phyloP scores from a whole-genome alignment of 1,140 invertebrate species.

The Teleogryllus occipitalis region DNA sequence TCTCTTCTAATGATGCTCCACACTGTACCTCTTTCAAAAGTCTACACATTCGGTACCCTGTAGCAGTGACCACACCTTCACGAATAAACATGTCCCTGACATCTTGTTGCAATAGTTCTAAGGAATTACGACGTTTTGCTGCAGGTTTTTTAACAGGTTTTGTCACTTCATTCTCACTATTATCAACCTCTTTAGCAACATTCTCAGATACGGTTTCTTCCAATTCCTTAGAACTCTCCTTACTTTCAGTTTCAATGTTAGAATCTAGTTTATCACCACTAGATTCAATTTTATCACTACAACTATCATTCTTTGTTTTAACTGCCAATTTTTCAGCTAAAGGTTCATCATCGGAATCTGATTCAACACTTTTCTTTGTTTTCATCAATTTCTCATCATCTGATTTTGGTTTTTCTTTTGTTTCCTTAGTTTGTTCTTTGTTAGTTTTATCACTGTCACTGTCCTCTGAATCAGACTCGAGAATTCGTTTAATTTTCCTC shows the following conservation, averaged over 20 bases:
- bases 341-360: background rate
- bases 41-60: constrained; percentile 45
- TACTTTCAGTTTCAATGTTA: constrained; percentile 26
- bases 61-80: constrained; percentile 45
- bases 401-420: background rate
- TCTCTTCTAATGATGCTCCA: constrained; percentile 17
- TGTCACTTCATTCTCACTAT: constrained; percentile 15
- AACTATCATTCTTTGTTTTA: background rate
- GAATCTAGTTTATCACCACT: background rate
- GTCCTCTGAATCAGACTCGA: constrained; percentile 11
- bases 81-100: constrained; percentile 58
- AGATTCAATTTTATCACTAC: background rate
- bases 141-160: constrained; percentile 16
- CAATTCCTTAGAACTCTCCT: constrained; percentile 37
- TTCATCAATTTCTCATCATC: background rate
- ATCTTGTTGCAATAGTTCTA: constrained; percentile 54
- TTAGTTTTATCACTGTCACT: background rate
- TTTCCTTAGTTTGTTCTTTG: background rate
- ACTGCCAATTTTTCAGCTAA: background rate
- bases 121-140: constrained; percentile 37
- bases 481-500: constrained; percentile 30
- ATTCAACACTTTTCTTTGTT: background rate
- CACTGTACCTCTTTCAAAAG: constrained; percentile 27
- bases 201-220: constrained; percentile 34
- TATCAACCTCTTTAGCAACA: constrained; percentile 34